Base-by-base conservation (phyloP, 2,797 vertebrate genomes). In the Oceanodroma leucorhoa region DNA sequence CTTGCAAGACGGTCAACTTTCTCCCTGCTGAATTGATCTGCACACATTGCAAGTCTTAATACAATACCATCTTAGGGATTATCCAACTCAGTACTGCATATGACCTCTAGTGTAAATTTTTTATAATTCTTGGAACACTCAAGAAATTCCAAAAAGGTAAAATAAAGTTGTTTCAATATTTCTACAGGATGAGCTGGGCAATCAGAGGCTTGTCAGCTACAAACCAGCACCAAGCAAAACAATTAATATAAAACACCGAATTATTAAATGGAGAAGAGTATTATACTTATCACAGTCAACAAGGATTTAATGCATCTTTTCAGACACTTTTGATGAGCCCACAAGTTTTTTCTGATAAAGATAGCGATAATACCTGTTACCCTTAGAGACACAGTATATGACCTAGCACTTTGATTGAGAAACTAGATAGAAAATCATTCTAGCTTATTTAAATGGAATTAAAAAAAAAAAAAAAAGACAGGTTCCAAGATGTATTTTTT, bases 401-500 rank as follows among this genome's bases (percentile, higher is more conserved):
- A 70, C 12, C 18, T n/a, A 58, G 38, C 20, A 40, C 8, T 67
- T 27, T 2, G 7, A 57, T 8, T 32, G 18, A 83, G 30, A 91
- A 90, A 57, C 22, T 16, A 64, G 19, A 67, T 40, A 66, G 13
- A 53, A 70, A 83, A 94, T 50, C 1, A 83, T 58, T 77, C 43
- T 18, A 58, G 21, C 6, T 62, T 17, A 77, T 30, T 70, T 62
- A 70, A 85, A 66, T 23, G 3, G 6, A 55, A 41, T 34, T 34
- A 4, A 2, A 3, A 6, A 19, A n/a, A 22, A 17, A 4, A 41
- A 34, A 8, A 40, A 24, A 36, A 48, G 1, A 14, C 4, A 55
- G 14, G 21, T 61, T 90, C 34, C 17, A 62, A 40, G 14, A 32
- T 12, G 11, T 15, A 26, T 43, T 71, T 93, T 82, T 54, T 18